A percentile compares a stretch with the other conserved stretches of the same genome.
Conservation (phyloP, 1,140 invertebrate species). For the Scaptomyza graminum region DNA sequence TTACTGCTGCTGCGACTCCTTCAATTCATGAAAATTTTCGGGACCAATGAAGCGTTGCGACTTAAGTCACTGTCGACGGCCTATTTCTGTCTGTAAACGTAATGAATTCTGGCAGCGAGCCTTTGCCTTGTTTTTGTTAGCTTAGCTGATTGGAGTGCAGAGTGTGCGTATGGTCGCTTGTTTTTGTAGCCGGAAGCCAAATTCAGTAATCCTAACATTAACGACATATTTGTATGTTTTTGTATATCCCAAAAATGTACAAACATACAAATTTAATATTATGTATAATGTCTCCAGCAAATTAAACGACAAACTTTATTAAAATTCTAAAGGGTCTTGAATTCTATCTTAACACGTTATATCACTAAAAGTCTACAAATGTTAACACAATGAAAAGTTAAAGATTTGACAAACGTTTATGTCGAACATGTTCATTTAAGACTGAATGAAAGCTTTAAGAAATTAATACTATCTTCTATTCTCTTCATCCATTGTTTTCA, state of each 20-base stretch:
- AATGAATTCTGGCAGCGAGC: constrained; percentile 61
- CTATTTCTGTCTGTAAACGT: constrained; percentile 11
- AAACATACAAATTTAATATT: constrained; percentile 10
- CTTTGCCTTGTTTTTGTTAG: constrained; percentile 46
- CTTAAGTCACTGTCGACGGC: constrained; percentile 3
- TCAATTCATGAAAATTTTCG: constrained; percentile 55
- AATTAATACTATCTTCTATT: neutral
- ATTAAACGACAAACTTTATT: neutral
- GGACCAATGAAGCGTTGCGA: constrained; percentile 32
- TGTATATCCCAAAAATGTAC: neutral
- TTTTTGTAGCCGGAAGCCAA: constrained; percentile 46
- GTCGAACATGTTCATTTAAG: too few relatives aligned
- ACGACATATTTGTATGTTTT: constrained; percentile 5
- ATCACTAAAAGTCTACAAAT: too few relatives aligned
- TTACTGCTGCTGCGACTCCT: constrained; percentile 30
- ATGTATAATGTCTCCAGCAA: constrained; percentile 1
- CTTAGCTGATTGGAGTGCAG: constrained; percentile 52
- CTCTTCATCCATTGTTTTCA: too few relatives aligned
- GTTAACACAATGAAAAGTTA: too few relatives aligned
- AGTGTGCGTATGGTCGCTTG: constrained; percentile 27
- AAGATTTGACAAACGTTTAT: too few relatives aligned
- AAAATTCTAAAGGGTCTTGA: too few relatives aligned
- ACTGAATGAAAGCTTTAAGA: too few relatives aligned
- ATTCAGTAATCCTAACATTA: constrained; percentile 37
- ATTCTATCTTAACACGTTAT: too few relatives aligned